phyloP scores from a whole-genome alignment of 2,113 vertebrate species.

The Hiodon alosoides region DNA sequence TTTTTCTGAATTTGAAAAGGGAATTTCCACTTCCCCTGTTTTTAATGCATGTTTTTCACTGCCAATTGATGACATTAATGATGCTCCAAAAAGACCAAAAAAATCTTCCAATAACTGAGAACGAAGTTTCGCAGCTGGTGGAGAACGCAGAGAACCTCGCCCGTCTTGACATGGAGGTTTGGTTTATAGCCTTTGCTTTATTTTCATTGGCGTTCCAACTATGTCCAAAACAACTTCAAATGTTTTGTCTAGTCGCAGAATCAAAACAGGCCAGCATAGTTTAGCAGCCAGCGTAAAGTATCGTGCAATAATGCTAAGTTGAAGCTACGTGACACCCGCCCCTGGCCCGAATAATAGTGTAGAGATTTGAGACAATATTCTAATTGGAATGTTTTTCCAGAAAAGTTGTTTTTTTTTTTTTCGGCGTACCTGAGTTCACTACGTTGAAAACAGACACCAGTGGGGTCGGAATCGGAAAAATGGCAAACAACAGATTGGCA shows the following conservation, averaged over 20 bases:
- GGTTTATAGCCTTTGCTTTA: not conserved
- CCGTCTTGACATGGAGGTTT: constrained; percentile 21
- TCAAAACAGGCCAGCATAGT: constrained; percentile 12
- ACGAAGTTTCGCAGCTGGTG: constrained; percentile 66
- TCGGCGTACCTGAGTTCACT: constrained; percentile 45
- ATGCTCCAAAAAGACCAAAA: too few relatives aligned
- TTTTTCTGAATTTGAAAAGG: too few relatives aligned
- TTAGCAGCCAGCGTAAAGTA: not conserved
- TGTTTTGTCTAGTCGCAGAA: constrained; percentile 24
- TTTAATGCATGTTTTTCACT: too few relatives aligned
- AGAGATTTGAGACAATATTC: constrained; percentile 1
- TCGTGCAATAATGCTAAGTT: too few relatives aligned
- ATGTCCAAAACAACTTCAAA: constrained; percentile 24
- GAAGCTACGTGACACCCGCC: not conserved
- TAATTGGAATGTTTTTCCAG: constrained; percentile 46
- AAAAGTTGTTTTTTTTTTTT: constrained; percentile 37
- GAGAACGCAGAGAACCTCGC: constrained; percentile 67
- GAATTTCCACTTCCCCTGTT: too few relatives aligned
- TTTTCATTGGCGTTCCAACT: constrained; percentile 30
- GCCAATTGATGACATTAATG: too few relatives aligned
- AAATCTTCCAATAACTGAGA: too few relatives aligned
- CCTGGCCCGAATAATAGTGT: not conserved
- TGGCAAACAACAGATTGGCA: constrained; percentile 46
- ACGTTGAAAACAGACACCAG: constrained; percentile 53
- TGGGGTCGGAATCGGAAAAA: constrained; percentile 32